These are phyloP conservation scores for Boleophthalmus pectinirostris DNA, from an alignment of 2,113 vertebrate species.

Conservation along the genomic window DNA sequence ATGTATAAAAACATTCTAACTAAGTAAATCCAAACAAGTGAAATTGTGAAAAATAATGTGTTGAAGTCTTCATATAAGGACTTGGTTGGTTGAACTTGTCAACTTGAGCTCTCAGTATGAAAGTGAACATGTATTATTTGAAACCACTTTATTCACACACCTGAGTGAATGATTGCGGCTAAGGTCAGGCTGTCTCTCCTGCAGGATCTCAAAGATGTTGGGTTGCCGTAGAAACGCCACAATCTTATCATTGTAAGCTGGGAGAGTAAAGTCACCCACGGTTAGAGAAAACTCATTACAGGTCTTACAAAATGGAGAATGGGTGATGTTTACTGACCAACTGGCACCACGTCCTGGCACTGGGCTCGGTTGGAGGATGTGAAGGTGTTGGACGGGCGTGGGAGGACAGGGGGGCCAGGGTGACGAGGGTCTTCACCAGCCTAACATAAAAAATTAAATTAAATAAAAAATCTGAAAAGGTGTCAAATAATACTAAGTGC, in stretches of 20 bases:
- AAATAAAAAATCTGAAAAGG: neutral
- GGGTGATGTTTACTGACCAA: conserved; percentile 79
- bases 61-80: neutral
- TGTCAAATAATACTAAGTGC: neutral
- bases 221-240: conserved; percentile 94
- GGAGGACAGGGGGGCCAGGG: conserved; percentile 84
- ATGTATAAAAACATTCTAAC: too few relatives aligned
- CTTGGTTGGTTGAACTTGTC: neutral
- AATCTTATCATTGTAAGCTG: conserved; percentile 97
- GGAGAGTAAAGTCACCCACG: conserved; percentile 21
- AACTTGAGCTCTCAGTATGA: neutral
- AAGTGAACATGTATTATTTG: neutral
- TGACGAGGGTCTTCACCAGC: conserved; percentile 85
- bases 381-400: conserved; percentile 90
- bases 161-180: conserved; percentile 94
- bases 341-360: conserved; percentile 90
- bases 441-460: conserved; percentile 19
- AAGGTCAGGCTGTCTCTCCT: conserved; percentile 92
- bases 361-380: conserved; percentile 85
- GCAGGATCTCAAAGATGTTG: conserved; percentile 95
- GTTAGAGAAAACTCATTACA: neutral
- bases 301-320: neutral
- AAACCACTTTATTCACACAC: conserved; percentile 74
- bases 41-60: too few relatives aligned
- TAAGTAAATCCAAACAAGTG: too few relatives aligned